Conservation (phyloP, 2,113 vertebrate genomes). For the Larimichthys polyactis region DNA sequence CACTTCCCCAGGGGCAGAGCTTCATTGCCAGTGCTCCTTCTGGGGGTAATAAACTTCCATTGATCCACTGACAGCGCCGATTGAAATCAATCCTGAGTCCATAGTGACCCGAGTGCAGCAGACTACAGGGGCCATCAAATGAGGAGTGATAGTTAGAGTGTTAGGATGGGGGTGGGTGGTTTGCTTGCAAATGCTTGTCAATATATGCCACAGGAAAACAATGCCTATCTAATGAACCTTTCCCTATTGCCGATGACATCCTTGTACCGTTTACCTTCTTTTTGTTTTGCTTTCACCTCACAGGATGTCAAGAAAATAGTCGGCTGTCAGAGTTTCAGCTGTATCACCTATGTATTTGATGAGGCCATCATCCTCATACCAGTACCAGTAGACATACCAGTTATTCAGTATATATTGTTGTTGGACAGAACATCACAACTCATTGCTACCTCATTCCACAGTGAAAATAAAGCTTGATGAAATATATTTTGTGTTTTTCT, state of each 20-base stretch:
- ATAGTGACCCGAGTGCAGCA: constrained; percentile 62
- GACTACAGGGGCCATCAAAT: constrained; percentile 57
- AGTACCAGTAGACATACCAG: background rate
- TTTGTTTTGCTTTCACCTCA: background rate
- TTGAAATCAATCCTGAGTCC: constrained; percentile 81
- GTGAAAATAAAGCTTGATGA: no score
- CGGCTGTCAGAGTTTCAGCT: background rate
- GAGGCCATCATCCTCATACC: background rate
- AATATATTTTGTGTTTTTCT: no score
- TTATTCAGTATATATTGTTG: no score
- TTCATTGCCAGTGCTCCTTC: constrained; percentile 77
- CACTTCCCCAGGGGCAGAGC: constrained; percentile 72
- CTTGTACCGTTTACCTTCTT: background rate
- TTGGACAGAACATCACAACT: no score
- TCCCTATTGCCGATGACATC: background rate
- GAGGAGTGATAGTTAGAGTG: constrained; percentile 15
- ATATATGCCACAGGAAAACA: constrained; percentile 29
- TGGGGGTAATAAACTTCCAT: constrained; percentile 82
- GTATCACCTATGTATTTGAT: background rate
- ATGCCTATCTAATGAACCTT: constrained; percentile 34
- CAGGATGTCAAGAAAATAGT: background rate
- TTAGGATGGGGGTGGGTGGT: background rate
- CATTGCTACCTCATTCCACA: no score
- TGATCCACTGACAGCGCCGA: constrained; percentile 82
- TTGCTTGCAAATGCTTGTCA: constrained; percentile 17